Percentiles rank a stretch among this genome's conserved stretches.
phyloP scores from a whole-genome alignment of 2,888 invertebrate species.

The Callosobruchus maculatus region DNA sequence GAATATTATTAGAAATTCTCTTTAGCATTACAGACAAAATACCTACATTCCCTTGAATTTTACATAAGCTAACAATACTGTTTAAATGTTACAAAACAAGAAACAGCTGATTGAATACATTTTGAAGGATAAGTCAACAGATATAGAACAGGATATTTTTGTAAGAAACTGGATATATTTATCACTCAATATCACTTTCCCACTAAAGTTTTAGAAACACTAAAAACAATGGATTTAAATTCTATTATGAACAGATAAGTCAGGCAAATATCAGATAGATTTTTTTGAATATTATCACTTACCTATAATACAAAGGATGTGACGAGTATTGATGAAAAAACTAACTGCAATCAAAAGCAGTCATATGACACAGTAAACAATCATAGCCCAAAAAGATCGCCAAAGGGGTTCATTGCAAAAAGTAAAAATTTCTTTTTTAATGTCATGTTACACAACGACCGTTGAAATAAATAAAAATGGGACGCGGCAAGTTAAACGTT shows the following conservation, averaged over 20 bases:
- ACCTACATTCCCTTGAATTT: too few species aligned
- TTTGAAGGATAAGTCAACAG: too few species aligned
- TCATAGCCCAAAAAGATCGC: neutral
- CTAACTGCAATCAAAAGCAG: neutral
- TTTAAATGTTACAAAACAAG: too few species aligned
- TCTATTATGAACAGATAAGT: neutral
- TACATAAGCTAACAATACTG: too few species aligned
- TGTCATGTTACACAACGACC: neutral
- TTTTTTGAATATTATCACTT: neutral
- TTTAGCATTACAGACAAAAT: too few species aligned
- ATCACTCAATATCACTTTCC: neutral
- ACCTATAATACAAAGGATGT: neutral
- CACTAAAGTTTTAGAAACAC: neutral
- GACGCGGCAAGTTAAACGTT: neutral
- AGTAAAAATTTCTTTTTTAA: neutral
- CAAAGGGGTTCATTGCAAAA: neutral
- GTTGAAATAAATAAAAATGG: neutral
- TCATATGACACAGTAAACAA: neutral
- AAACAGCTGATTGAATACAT: too few species aligned
- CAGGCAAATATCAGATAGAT: neutral
- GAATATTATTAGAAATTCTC: too few species aligned
- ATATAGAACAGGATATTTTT: too few species aligned
- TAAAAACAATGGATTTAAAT: neutral
- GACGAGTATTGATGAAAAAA: neutral
- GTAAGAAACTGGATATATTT: too few species aligned